These are phyloP conservation scores for Trichoplusia ni DNA, from an alignment of 1,140 invertebrate species.

Conservation along the genomic window DNA sequence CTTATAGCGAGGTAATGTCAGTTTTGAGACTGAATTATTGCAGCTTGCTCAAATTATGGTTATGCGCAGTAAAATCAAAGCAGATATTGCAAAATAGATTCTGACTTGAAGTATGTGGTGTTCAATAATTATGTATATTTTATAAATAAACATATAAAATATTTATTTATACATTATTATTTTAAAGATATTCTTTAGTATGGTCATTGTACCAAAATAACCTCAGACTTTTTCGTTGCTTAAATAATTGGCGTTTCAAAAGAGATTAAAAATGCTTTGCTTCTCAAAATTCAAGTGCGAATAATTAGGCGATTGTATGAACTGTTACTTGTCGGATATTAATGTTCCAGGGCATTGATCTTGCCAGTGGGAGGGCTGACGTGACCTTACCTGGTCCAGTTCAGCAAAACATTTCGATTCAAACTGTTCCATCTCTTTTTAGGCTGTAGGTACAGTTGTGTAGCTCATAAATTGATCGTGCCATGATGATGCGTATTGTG, in stretches of 20 bases:
- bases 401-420: conserved; percentile 24
- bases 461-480: background rate
- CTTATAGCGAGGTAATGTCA: conserved; percentile 56
- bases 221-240: too few relatives aligned
- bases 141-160: too few relatives aligned
- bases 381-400: conserved; percentile 27
- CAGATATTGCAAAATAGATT: background rate
- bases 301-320: conserved; percentile 24
- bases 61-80: too few relatives aligned
- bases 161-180: too few relatives aligned
- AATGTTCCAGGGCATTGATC: conserved; percentile 39
- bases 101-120: background rate
- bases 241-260: too few relatives aligned
- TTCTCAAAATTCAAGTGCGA: background rate
- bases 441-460: background rate
- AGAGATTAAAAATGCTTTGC: background rate
- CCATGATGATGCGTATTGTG: conserved; percentile 14
- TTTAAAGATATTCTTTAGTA: too few relatives aligned
- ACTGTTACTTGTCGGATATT: conserved; percentile 17
- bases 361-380: conserved; percentile 17
- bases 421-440: conserved; percentile 4
- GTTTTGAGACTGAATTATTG: conserved; percentile 8
- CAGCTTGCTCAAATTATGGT: background rate
- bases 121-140: too few relatives aligned
- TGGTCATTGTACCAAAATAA: too few relatives aligned